Base-by-base conservation (phyloP, 2,888 invertebrate genomes). In the Lithophane leautieri region DNA sequence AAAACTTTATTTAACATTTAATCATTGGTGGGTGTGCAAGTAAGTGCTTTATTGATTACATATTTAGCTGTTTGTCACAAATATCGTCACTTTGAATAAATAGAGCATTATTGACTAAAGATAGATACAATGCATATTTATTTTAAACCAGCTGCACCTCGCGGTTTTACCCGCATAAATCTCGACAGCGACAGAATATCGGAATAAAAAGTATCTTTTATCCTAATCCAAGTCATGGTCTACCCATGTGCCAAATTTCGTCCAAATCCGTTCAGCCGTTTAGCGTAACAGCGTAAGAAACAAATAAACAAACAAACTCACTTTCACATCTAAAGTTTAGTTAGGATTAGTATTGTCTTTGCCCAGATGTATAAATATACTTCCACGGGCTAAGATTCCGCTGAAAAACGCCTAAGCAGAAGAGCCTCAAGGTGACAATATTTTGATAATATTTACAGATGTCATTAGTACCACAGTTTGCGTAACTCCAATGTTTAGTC, bases 381-480 rank as follows among this genome's bases (percentile, higher is more conserved):
- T 34, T 16, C 4, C 22, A 25, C 4, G 2, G 16, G 16, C 44
- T 16, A 25, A 11, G 16, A 47, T 47, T 25, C 22, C 1, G 7
- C 6, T 34, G 12, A 76, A 56, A 76, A 47, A 14, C 1, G 0
- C 6, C 9, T 12, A 25, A 65, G 0, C 14, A 40, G 7, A 22
- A 25, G 6, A 11, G 14, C 16, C 4, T 52, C 44, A 70, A 73
- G n/a, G 34, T 50, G 16, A 4, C 42, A 73, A 47, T 2, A 58
- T 73, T 47, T 62, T 12, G 4, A 11, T 77, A 73, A 11, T 77
- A 73, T 77, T 80, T 80, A 77, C 74, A 56, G n/a, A 67, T 11
- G 25, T 60, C 54, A 73, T 58, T 79, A 73, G 14, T 56, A 42
- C 54, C 19, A 58, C 7, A 54, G 42, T 70, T 77, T 77, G 40